These are phyloP conservation scores for Ligdia adustata DNA, from an alignment of 2,888 invertebrate genomes.

Conservation along the genomic window DNA sequence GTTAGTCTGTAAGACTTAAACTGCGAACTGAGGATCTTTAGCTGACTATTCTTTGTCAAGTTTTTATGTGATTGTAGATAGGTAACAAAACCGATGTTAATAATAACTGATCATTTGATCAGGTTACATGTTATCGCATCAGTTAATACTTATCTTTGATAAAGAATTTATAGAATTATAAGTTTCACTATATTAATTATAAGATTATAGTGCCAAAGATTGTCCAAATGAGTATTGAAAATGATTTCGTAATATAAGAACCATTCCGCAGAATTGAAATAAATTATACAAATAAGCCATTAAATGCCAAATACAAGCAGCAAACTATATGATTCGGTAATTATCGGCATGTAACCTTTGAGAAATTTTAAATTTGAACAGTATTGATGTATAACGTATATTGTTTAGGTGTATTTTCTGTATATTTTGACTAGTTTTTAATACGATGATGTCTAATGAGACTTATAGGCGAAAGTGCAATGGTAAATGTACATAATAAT, in stretches of 20 bases:
- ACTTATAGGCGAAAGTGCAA: conserved; percentile 58
- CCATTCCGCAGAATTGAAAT: conserved; percentile 68
- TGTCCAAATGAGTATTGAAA: conserved; percentile 75
- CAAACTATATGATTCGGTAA: conserved; percentile 30
- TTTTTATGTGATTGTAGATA: no score
- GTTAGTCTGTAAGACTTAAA: conserved; percentile 58
- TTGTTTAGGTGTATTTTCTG: conserved; percentile 45
- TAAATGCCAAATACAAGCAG: conserved; percentile 69
- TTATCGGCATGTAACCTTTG: conserved; percentile 34
- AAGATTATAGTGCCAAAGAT: conserved; percentile 82
- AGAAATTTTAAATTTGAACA: conserved; percentile 47
- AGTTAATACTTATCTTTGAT: conserved; percentile 1
- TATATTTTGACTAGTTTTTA: conserved; percentile 52
- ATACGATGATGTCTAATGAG: conserved; percentile 42
- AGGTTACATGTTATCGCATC: no score
- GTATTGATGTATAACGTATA: conserved; percentile 49
- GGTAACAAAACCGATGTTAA: no score
- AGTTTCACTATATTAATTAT: conserved; percentile 45
- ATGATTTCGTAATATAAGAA: conserved; percentile 63
- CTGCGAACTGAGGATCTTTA: background rate
- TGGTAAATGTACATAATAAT: conserved; percentile 68
- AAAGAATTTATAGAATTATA: conserved; percentile 1
- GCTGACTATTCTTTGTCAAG: conserved; percentile 4
- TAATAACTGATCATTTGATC: no score
- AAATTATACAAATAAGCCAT: conserved; percentile 59